Evolutionary conservation across 2,113 vertebrate genomes (phyloP), one percentile per base, ranked within the genome.

Genomic region (Notarius quadriscutis): DNA sequence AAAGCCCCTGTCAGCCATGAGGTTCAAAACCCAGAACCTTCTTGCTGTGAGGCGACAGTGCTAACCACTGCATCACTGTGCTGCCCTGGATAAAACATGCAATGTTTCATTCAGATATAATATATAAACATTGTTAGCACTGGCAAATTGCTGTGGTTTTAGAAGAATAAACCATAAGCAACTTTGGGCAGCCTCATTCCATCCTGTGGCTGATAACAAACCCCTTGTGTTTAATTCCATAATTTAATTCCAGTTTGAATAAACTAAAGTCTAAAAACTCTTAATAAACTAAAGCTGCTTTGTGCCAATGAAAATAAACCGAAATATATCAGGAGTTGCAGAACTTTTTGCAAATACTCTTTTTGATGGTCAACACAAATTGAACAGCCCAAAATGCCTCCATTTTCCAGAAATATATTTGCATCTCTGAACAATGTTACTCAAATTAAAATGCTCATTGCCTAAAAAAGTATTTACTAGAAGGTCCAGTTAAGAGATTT

Each of bases 311-410:
- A 55, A 17, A 27, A 55, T n/a, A 53, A 55, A 25, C 12, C 71
- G 63, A 83, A 30, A 65, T 34, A 58, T 55, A 72, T 71, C 30
- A 74, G 22, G 12, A 62, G 20, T 71, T 72, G n/a, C 80, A 83
- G 51, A 34, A 55, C 60, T 48, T 34, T 81, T 58, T 3, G 3
- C 51, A 71, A 15, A 9, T 22, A 81, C 41, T 57, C 63, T 63
- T 25, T 75, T 51, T 62, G 22, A 62, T 18, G 62, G 60, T 58
- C 57, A 74, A 57, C 1, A 62, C 25, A 63, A 18, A 41, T 7
- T 20, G 25, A 41, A 5, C 7, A 71, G 15, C 27, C 15, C 30
- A 20, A 84, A 53, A 71, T 84, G 69, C 30, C 22, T 74, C 27
- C 69, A 60, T 6, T 17, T 58, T 41, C 30, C 2, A 34, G 17